These are phyloP conservation scores for Nyctereutes procyonoides DNA, from an alignment of 2,113 vertebrate species.

Conservation along the genomic window DNA sequence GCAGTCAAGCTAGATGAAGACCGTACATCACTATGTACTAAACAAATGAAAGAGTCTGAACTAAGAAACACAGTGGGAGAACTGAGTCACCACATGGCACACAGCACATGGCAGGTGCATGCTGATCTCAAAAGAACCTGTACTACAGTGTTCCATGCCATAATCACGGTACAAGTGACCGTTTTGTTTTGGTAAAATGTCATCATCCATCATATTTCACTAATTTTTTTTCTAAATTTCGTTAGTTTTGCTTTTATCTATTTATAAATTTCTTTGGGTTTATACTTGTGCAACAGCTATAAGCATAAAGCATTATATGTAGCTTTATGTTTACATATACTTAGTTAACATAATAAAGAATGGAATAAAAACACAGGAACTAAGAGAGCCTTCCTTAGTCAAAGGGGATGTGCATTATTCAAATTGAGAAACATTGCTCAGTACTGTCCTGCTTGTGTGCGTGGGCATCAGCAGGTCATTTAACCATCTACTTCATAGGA, in stretches of 20 bases:
- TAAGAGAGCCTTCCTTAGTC: neutral
- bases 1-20: neutral
- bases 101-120: accelerated
- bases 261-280: conserved; percentile 20
- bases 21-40: neutral
- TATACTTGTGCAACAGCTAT: neutral
- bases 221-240: neutral
- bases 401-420: neutral
- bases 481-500: neutral
- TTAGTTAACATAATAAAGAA: neutral
- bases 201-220: neutral
- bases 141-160: neutral
- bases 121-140: neutral
- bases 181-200: neutral
- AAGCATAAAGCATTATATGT: neutral
- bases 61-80: neutral
- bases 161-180: no score
- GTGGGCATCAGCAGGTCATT: neutral
- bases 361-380: neutral
- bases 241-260: neutral
- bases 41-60: neutral
- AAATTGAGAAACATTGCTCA: neutral
- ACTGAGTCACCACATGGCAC: neutral
- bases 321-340: neutral
- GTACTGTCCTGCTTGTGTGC: no score